phyloP scores from a whole-genome alignment of 2,113 vertebrate species.

The Mystacornis crossleyi region DNA sequence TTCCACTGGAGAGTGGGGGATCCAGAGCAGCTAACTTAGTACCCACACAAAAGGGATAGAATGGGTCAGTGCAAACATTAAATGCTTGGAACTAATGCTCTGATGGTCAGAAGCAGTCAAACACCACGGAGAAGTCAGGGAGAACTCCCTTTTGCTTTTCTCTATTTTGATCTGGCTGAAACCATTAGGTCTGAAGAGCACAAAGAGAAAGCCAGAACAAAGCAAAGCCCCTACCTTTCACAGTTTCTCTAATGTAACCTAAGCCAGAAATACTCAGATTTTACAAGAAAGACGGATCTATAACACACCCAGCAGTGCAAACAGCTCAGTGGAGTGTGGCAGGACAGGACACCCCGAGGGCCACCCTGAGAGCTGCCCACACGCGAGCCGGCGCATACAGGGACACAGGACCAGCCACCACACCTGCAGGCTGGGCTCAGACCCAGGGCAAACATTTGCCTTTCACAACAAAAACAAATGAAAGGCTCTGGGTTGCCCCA shows the following conservation, averaged over 20 bases:
- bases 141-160: not conserved
- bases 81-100: not conserved
- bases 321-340: not conserved
- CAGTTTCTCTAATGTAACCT: not conserved
- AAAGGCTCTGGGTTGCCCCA: not conserved
- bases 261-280: not conserved
- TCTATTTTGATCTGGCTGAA: not conserved
- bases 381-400: rapidly evolving
- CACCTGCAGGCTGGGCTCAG: not conserved
- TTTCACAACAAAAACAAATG: slow-evolving; percentile 26
- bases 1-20: not conserved
- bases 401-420: not conserved
- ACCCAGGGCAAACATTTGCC: not conserved
- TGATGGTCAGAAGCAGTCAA: not conserved
- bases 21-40: not conserved
- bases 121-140: not conserved
- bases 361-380: not conserved
- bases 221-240: not conserved
- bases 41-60: not conserved
- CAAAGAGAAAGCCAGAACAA: not conserved
- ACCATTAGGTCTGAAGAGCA: not conserved
- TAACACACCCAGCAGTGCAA: not conserved
- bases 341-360: not conserved
- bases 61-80: not conserved
- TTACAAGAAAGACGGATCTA: not conserved